A percentile compares a stretch with the other conserved stretches of the same genome.
These are phyloP conservation scores for Tyrophagus putrescentiae DNA, from an alignment of 1,140 invertebrate genomes.

Conservation along the genomic window DNA sequence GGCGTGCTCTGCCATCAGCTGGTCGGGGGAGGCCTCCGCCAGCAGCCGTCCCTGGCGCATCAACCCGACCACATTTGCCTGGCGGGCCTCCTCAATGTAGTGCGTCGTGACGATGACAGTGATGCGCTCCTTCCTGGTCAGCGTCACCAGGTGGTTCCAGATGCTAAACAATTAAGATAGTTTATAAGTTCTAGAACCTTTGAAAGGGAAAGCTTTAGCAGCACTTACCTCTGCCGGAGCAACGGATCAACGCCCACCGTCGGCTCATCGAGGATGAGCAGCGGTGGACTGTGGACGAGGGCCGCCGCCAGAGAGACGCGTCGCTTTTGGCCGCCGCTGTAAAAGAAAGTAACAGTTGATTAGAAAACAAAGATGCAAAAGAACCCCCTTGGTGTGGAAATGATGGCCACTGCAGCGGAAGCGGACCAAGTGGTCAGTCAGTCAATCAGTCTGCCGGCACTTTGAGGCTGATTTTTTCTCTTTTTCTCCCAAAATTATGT, in stretches of 20 bases:
- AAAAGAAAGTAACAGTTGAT: constrained; percentile 4
- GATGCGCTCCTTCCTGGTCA: constrained; percentile 60
- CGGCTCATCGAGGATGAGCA: constrained; percentile 40
- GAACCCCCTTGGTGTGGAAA: background rate
- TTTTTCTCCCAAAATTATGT: too few relatives aligned
- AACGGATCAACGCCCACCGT: constrained; percentile 84
- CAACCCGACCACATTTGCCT: constrained; percentile 74
- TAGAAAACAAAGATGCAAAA: background rate
- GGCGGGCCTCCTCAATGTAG: constrained; percentile 79
- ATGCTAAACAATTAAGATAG: constrained; percentile 46
- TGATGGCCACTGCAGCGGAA: too few relatives aligned
- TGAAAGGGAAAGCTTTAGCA: constrained; percentile 11
- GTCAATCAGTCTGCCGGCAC: too few relatives aligned
- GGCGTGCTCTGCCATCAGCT: constrained; percentile 61
- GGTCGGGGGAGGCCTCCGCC: constrained; percentile 76
- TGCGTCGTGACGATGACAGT: constrained; percentile 87
- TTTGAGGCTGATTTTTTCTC: too few relatives aligned
- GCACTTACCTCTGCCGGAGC: constrained; percentile 59
- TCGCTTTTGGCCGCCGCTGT: constrained; percentile 37
- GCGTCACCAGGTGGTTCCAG: constrained; percentile 73
- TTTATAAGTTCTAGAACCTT: too few relatives aligned
- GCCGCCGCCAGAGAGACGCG: constrained; percentile 37
- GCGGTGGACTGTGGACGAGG: constrained; percentile 37
- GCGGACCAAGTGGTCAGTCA: too few relatives aligned
- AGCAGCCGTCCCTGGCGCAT: constrained; percentile 79